A percentile compares a stretch with the other conserved stretches of the same genome.
phyloP scores from a whole-genome alignment of 2,113 vertebrate species.

The Axis porcinus region DNA sequence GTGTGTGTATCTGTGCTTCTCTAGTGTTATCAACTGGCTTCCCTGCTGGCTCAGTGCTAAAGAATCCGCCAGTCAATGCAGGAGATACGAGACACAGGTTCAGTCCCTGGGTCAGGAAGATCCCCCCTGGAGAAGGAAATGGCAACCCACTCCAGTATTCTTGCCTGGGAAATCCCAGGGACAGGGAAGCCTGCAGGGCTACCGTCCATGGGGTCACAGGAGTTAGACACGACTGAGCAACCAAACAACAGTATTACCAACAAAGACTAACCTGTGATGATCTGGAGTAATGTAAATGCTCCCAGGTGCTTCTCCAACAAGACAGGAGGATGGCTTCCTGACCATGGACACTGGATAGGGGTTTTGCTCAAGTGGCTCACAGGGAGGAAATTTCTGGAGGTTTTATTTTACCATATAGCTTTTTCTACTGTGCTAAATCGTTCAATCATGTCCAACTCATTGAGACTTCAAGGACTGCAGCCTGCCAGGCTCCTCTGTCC shows the following conservation, averaged over 20 bases:
- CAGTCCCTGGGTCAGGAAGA: neutral
- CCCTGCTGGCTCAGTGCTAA: neutral
- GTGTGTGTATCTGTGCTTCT: neutral
- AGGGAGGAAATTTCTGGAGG: neutral
- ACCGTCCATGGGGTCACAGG: fast-evolving
- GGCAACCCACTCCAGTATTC: neutral
- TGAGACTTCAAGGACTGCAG: neutral
- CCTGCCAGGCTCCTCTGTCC: neutral
- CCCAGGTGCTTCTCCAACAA: neutral
- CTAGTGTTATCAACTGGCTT: neutral
- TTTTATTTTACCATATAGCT: neutral
- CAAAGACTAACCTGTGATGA: neutral
- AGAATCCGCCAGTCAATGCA: neutral
- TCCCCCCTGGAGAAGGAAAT: neutral
- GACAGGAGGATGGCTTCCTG: neutral
- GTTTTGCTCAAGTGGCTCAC: neutral
- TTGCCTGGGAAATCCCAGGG: neutral
- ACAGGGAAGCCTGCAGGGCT: neutral
- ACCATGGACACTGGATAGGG: too few relatives aligned
- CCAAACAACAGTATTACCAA: neutral
- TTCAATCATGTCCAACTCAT: neutral
- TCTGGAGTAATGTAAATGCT: neutral
- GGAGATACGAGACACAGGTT: neutral
- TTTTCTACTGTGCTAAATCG: neutral
- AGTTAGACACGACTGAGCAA: neutral